Base-by-base conservation (phyloP, 2,888 invertebrate species). In the Temnothorax rugatulus region DNA sequence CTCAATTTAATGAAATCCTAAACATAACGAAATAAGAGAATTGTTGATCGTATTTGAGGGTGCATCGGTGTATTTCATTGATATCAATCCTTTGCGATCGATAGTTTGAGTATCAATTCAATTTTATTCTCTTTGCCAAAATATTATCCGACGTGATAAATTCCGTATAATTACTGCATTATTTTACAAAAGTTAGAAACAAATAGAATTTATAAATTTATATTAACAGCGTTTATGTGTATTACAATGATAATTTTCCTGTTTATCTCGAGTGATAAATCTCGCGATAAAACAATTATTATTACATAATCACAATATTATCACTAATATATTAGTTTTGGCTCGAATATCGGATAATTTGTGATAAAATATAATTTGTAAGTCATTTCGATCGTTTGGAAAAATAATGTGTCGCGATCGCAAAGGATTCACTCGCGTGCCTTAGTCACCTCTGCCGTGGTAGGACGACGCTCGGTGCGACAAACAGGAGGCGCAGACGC, bases 381-480 rank as follows among this genome's bases (percentile, higher is more conserved):
- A 47, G 15, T 50, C 0, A 69, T n/a, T 69, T 29, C 13, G 7
- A 50, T 2, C 18, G 50, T 50, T 71, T 9, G 9, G 8, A 13
- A 38, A 38, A 54, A 11, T 11, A 15, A 34, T 7, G 21, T 15
- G 8, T 13, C 7, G 8, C 64, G 74, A 74, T 59, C 73, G 47
- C 68, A 47, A 76, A 84, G 54, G 75, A 83, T 84, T 29, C 21
- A 74, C n/a, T 73, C 59, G 85, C 66, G 74, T 59, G 83, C 76
- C 66, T 75, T 81, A 94, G 95, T 95, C 95, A 96, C 96, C 96
- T 96, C 96, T 96, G 95, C 96, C 96, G 95, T 96, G 96, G 95
- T 96, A 96, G 93, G 96, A 96, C 95, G 96, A 96, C 95, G 96
- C 96, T 95, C 96, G 96, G 95, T 96, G 96, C 90, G 95, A 94